phyloP scores from a whole-genome alignment of 2,113 vertebrate genomes.

The Taxidea taxus region DNA sequence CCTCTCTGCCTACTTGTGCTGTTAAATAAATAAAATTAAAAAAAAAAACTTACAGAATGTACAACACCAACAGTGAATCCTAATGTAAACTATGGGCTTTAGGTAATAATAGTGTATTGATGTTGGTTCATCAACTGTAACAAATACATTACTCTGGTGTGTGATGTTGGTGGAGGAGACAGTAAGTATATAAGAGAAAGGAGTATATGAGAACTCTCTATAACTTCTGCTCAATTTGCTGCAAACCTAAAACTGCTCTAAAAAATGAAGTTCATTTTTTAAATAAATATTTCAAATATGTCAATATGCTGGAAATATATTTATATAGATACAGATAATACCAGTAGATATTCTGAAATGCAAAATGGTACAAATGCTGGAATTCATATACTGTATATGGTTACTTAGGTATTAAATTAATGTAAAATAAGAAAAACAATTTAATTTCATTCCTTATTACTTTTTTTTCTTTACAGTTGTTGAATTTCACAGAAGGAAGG shows the following conservation, averaged over 20 bases:
- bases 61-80: background rate
- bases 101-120: background rate
- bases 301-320: background rate
- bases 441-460: slow-evolving; percentile 22
- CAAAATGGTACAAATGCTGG: background rate
- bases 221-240: background rate
- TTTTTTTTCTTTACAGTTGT: slow-evolving; percentile 52
- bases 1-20: too few species aligned
- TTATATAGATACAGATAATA: background rate
- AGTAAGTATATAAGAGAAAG: background rate
- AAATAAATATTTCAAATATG: background rate
- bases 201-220: background rate
- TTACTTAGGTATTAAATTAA: slow-evolving; percentile 21
- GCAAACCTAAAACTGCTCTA: background rate
- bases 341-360: background rate
- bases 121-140: background rate
- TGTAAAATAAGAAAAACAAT: background rate
- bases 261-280: background rate
- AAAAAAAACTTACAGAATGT: background rate
- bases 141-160: background rate
- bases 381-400: background rate
- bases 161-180: background rate
- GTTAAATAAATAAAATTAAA: too few species aligned
- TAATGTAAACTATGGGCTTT: background rate
- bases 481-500: background rate